phyloP scores from a whole-genome alignment of 2,113 vertebrate genomes.

The Ictalurus furcatus region DNA sequence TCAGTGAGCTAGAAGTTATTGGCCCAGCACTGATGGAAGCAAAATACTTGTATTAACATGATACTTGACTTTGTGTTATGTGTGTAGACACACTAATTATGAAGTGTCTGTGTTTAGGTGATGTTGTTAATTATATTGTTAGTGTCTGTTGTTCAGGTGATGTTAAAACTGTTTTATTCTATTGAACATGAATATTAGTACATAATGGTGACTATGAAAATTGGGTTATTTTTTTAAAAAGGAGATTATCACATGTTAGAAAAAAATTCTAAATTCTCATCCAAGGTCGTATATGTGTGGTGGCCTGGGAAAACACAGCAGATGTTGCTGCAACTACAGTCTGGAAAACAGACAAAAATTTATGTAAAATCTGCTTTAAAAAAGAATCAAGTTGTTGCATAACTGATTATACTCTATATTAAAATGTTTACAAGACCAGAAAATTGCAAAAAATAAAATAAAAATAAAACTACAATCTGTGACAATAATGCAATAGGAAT shows the following conservation, averaged over 20 bases:
- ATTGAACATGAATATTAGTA: not conserved
- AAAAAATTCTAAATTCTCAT: not conserved
- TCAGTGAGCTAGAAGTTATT: not conserved
- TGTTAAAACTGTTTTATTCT: not conserved
- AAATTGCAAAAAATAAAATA: not conserved
- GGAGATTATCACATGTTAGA: not conserved
- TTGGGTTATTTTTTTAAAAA: not conserved
- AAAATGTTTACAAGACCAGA: not conserved
- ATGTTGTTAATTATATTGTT: not conserved
- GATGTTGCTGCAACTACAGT: not conserved
- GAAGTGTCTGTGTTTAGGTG: not conserved
- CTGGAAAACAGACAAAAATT: not conserved
- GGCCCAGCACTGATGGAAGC: not conserved
- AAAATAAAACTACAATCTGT: not conserved
- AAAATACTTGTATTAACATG: not conserved
- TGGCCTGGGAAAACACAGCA: not conserved
- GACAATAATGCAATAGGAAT: not conserved
- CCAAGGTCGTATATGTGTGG: not conserved
- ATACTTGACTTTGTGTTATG: not conserved
- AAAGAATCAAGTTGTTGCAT: not conserved
- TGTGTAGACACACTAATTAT: not conserved
- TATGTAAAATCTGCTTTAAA: not conserved
- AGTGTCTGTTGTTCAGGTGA: too few relatives aligned
- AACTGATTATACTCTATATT: not conserved
- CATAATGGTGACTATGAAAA: not conserved